phyloP scores from a whole-genome alignment of 2,797 vertebrate species.

The Anguilla obscura region DNA sequence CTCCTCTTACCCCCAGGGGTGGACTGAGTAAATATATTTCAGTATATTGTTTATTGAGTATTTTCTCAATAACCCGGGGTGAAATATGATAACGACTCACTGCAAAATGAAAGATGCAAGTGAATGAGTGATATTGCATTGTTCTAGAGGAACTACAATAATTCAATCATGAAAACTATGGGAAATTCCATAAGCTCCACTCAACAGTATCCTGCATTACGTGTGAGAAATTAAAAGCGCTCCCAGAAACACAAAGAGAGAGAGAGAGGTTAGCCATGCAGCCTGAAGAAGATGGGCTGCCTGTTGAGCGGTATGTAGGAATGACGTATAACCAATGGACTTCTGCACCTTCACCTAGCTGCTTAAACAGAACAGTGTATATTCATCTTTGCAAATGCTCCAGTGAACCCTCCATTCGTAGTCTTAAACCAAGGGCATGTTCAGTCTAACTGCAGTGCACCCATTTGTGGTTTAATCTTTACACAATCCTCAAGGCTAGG shows the following conservation, averaged over 20 bases:
- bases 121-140: not conserved
- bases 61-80: no score
- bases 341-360: not conserved
- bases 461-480: not conserved
- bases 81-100: no score
- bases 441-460: not conserved
- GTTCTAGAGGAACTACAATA: not conserved
- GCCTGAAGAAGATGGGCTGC: not conserved
- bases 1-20: no score
- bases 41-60: no score
- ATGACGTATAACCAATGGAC: not conserved
- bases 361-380: not conserved
- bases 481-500: not conserved
- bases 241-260: not conserved
- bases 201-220: not conserved
- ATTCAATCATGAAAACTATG: not conserved
- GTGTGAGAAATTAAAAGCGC: not conserved
- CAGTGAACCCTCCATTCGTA: not conserved
- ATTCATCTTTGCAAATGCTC: not conserved
- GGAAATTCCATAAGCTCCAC: not conserved
- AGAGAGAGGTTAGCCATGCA: not conserved
- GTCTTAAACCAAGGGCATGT: not conserved
- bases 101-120: no score
- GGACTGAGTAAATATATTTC: no score
- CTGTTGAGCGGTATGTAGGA: not conserved